phyloP scores from a whole-genome alignment of 2,113 vertebrate genomes.

The Rhynchomys soricoides region DNA sequence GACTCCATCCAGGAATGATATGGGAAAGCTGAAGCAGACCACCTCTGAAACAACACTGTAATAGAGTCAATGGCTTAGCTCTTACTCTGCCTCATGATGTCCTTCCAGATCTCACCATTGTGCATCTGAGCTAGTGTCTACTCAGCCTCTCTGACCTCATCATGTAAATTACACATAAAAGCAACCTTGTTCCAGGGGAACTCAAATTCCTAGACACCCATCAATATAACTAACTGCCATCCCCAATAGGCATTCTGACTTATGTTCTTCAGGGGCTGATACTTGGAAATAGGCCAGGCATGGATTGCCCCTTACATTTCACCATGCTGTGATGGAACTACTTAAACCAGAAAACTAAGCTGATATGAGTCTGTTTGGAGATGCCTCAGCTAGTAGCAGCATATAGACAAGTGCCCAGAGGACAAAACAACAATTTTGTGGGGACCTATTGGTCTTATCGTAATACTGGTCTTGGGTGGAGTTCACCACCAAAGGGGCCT shows the following conservation, averaged over 20 bases:
- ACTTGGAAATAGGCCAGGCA: neutral
- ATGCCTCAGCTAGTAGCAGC: neutral
- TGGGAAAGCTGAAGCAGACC: too few species aligned
- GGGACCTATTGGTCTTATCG: neutral
- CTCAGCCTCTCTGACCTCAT: neutral
- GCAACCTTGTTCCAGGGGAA: neutral
- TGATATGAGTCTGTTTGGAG: neutral
- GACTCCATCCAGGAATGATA: neutral
- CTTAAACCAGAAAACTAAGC: too few species aligned
- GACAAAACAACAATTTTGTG: neutral
- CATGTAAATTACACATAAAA: neutral
- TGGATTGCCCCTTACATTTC: neutral
- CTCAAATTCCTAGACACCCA: neutral
- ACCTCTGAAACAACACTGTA: neutral
- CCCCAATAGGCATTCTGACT: neutral
- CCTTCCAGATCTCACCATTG: neutral
- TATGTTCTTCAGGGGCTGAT: neutral
- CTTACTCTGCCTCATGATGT: neutral
- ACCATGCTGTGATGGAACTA: neutral
- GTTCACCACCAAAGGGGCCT: neutral
- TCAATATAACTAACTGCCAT: neutral
- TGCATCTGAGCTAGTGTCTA: neutral
- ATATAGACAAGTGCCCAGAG: neutral
- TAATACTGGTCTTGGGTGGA: neutral
- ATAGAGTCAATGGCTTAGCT: too few species aligned